Base-by-base conservation (phyloP, 2,888 invertebrate genomes). In the Hyalella azteca region DNA sequence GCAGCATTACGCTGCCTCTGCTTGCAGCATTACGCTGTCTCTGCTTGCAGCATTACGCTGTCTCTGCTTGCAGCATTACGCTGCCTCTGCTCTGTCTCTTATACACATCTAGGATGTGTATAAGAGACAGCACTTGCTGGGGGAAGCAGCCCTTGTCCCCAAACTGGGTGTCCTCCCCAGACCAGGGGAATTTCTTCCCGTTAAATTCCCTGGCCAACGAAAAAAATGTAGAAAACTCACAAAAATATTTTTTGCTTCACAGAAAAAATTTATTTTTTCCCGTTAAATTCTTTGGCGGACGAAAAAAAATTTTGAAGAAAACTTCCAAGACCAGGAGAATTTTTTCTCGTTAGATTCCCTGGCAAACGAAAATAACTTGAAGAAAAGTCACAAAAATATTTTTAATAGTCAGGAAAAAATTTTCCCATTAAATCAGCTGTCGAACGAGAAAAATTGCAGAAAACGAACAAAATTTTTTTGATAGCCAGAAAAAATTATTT, bases 61-160 rank as follows among this genome's bases (percentile, higher is more conserved):
- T n/a, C n/a, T n/a, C n/a, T n/a, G n/a, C n/a, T n/a, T n/a, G n/a
- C n/a, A n/a, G n/a, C n/a, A n/a, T n/a, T n/a, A n/a, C n/a, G n/a
- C n/a, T n/a, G n/a, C n/a, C n/a, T n/a, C n/a, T n/a, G n/a, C n/a
- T n/a, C n/a, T n/a, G n/a, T n/a, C n/a, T n/a, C n/a, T n/a, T n/a
- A n/a, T n/a, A n/a, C n/a, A n/a, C n/a, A n/a, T n/a, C n/a, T n/a
- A n/a, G n/a, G n/a, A n/a, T n/a, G n/a, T n/a, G n/a, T n/a, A n/a
- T n/a, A n/a, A n/a, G n/a, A n/a, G n/a, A n/a, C n/a, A n/a, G n/a
- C 36, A 66, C 66, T n/a, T 32, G 36, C 39, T 66, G 36, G 19
- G 66, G 66, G 39, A 15, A 66, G 66, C 66, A 66, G 19, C 66
- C 66, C 36, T 32, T 29, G 39, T 66, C 66, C 36, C 66, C 66